These are phyloP conservation scores for Epizoanthus illoricatus DNA, from an alignment of 92 coral and sea anemone species.

Conservation along the genomic window DNA sequence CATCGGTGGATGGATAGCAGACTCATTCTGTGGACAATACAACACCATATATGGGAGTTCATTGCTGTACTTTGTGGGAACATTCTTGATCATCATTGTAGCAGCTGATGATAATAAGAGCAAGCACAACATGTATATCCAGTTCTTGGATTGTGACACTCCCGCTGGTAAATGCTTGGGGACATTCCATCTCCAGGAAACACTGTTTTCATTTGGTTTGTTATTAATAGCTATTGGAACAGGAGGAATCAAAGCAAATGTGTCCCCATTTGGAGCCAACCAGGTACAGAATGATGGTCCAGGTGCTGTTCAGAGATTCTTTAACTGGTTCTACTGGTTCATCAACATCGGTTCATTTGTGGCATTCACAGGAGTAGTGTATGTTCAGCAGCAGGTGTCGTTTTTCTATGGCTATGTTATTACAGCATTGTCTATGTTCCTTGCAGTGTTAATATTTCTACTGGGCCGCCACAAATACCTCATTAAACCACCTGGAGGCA, in stretches of 20 bases:
- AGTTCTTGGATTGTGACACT: background rate
- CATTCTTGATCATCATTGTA: conserved; percentile 51
- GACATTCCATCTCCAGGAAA: conserved; percentile 9
- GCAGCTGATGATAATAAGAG: conserved; percentile 21
- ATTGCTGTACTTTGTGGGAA: conserved; percentile 72
- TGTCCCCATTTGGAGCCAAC: conserved; percentile 97
- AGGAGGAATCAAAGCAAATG: conserved; percentile 95
- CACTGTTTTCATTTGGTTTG: conserved; percentile 60
- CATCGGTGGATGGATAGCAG: conserved; percentile 92
- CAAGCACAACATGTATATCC: background rate
- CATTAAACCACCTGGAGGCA: conserved; percentile 79
- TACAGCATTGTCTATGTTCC: conserved; percentile 70
- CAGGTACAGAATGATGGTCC: conserved; percentile 85
- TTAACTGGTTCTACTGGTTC: conserved; percentile 97
- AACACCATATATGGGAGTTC: conserved; percentile 70
- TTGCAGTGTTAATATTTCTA: conserved; percentile 63
- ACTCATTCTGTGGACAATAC: conserved; percentile 75
- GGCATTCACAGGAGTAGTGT: conserved; percentile 79
- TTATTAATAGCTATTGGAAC: conserved; percentile 81
- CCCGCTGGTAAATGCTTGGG: background rate
- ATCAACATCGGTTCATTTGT: conserved; percentile 87
- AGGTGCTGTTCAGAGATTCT: conserved; percentile 79
- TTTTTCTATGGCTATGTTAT: conserved; percentile 79
- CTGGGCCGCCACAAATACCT: conserved; percentile 66
- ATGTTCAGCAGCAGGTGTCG: conserved; percentile 67